Evolutionary conservation across 2,113 vertebrate genomes (phyloP).

Genomic region (Ceuthmochares aereus): DNA sequence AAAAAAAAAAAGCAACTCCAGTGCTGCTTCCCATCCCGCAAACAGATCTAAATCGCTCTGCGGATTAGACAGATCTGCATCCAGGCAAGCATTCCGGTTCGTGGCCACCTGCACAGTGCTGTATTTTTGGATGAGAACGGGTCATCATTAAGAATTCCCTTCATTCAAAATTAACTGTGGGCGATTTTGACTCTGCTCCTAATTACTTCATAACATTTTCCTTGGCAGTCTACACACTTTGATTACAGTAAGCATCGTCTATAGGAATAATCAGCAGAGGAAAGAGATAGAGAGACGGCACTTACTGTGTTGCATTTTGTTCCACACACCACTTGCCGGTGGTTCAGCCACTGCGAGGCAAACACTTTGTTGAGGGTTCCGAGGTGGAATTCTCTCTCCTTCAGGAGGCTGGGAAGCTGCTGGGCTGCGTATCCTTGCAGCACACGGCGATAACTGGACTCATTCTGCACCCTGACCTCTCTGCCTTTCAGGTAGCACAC

Average conservation of each 20-base stretch:
- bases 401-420: conserved; percentile 90
- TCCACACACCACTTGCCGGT: conserved; percentile 96
- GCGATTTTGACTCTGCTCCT: fast-evolving
- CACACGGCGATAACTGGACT: conserved; percentile 83
- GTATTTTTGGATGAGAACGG: not conserved
- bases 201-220: not conserved
- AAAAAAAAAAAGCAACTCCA: not conserved
- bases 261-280: not conserved
- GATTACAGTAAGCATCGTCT: fast-evolving
- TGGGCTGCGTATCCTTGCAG: conserved; percentile 91
- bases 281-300: not conserved
- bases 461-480: conserved; percentile 89
- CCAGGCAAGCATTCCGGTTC: fast-evolving
- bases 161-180: not conserved
- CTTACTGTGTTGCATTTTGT: conserved; percentile 99
- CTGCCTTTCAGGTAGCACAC: conserved; percentile 92
- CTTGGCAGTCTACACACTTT: not conserved
- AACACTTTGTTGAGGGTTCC: conserved; percentile 98
- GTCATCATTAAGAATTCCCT: not conserved
- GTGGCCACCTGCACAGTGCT: fast-evolving
- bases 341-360: conserved; percentile 98
- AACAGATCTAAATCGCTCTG: fast-evolving
- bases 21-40: fast-evolving
- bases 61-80: not conserved
- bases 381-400: conserved; percentile 92